Conservation (phyloP, 2,113 vertebrate species). For the Indicator maculatus region DNA sequence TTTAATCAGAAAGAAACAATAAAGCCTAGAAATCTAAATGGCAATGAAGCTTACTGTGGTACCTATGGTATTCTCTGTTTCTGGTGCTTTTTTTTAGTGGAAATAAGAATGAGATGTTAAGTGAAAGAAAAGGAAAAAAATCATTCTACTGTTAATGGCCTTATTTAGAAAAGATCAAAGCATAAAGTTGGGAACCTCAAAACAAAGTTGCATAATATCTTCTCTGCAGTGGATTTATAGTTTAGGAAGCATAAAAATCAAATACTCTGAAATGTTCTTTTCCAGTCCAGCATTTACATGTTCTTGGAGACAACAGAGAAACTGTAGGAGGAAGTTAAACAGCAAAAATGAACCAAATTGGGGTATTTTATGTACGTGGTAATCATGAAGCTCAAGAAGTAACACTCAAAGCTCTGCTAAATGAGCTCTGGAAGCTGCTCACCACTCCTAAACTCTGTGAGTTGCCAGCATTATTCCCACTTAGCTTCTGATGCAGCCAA, state of each 20-base stretch:
- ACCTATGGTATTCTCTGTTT: background rate
- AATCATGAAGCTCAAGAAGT: background rate
- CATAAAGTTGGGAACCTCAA: background rate
- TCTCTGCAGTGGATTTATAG: background rate
- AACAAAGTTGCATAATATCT: background rate
- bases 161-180: background rate
- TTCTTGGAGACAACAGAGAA: background rate
- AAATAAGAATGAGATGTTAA: background rate
- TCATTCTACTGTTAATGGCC: background rate
- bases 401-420: background rate
- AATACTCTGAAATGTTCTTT: background rate
- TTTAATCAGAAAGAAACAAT: background rate
- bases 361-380: background rate
- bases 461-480: background rate
- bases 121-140: background rate
- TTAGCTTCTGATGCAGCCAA: background rate
- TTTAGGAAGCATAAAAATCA: background rate
- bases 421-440: background rate
- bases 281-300: background rate
- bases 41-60: background rate
- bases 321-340: background rate
- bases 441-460: background rate
- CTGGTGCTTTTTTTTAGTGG: background rate
- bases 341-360: accelerated
- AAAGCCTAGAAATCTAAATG: background rate